These are phyloP conservation scores for Prochilodus magdalenae DNA, from an alignment of 2,113 vertebrate species.

Conservation along the genomic window DNA sequence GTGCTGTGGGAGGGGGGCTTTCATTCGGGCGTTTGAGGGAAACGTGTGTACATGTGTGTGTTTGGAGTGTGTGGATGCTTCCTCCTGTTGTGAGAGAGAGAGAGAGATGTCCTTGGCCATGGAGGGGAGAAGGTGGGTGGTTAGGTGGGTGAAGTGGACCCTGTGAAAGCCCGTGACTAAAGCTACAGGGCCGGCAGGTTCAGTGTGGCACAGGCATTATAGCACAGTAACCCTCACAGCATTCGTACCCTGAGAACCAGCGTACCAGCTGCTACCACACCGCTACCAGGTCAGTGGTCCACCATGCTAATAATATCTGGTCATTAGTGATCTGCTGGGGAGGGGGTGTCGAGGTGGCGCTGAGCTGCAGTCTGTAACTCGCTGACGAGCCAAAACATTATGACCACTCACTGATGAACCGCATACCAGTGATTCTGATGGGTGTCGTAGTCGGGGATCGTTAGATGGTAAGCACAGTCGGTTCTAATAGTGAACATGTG, in stretches of 20 bases:
- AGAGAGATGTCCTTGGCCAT: too few relatives aligned
- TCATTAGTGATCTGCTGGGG: too few relatives aligned
- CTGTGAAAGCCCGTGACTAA: background rate
- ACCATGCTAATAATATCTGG: background rate
- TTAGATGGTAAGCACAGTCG: too few relatives aligned
- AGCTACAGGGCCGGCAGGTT: background rate
- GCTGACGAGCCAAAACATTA: too few relatives aligned
- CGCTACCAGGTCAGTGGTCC: background rate
- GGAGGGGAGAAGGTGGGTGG: background rate
- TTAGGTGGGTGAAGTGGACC: background rate
- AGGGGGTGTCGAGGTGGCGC: too few relatives aligned
- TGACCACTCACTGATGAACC: too few relatives aligned
- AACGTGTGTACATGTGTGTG: constrained; percentile 48
- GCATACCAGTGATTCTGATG: too few relatives aligned
- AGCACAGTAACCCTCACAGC: background rate
- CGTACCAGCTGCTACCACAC: background rate
- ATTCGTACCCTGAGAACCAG: background rate
- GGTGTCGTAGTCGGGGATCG: too few relatives aligned
- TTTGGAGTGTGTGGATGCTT: background rate
- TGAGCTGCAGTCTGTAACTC: too few relatives aligned
- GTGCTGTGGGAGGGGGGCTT: constrained; percentile 62
- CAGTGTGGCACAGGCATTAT: background rate
- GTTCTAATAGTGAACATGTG: too few relatives aligned
- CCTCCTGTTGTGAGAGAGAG: too few relatives aligned
- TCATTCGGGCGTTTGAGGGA: constrained; percentile 61